These are phyloP conservation scores for Suricata suricatta DNA, from an alignment of 2,113 vertebrate species.

Conservation along the genomic window DNA sequence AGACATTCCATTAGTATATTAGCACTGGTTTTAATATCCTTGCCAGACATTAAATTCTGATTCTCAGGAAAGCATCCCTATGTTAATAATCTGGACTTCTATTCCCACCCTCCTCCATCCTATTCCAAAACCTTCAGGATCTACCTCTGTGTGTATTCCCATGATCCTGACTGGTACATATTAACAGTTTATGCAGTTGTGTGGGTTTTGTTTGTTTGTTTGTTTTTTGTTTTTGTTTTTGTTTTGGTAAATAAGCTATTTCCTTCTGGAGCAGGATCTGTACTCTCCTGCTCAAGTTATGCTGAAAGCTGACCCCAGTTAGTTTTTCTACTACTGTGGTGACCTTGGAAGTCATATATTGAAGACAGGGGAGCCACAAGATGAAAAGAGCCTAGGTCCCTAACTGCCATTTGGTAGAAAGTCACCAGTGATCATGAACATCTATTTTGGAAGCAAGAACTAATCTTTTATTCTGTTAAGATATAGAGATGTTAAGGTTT, in stretches of 20 bases:
- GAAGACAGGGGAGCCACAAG: background rate
- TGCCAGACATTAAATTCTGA: background rate
- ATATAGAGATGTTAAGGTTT: background rate
- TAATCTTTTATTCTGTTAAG: conserved; percentile 5
- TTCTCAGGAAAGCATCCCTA: background rate
- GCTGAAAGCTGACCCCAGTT: background rate
- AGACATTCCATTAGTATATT: background rate
- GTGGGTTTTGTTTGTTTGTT: too few species aligned
- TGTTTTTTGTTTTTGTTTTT: too few species aligned
- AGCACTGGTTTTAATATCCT: background rate
- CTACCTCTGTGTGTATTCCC: background rate
- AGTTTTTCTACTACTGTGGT: background rate
- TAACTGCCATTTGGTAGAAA: background rate
- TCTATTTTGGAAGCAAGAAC: conserved; percentile 2
- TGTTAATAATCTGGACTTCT: background rate
- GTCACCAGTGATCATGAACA: background rate
- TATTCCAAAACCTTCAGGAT: background rate
- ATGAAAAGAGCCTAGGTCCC: background rate
- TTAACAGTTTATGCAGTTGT: background rate
- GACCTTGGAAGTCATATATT: background rate
- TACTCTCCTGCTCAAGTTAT: background rate
- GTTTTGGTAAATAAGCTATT: background rate
- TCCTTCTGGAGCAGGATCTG: background rate
- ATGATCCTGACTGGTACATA: background rate
- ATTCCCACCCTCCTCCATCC: background rate